Evolutionary conservation across 2,797 vertebrate species (phyloP), one percentile per base, ranked within the genome.

Genomic region (Lithobates sylvaticus): DNA sequence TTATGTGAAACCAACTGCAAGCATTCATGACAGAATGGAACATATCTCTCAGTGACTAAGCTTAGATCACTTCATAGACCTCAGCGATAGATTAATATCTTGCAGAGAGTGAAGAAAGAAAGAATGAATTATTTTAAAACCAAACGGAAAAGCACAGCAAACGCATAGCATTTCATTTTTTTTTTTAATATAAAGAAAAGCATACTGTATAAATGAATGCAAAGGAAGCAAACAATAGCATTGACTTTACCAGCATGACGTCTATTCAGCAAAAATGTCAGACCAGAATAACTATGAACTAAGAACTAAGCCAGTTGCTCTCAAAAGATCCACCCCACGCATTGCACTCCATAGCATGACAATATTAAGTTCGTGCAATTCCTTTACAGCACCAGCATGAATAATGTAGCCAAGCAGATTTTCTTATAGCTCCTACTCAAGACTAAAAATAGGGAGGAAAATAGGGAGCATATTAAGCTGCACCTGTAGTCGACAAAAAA

Each of bases 221-320:
- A 42, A 39, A 73, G 29, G 23, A 44, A 23, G 5, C 26, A 47
- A 72, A 44, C 18, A 58, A 39, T 44, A 15, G 12, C 50, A 18
- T 7, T 58, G 50, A 21, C 54, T 79, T 74, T 58, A 16, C 27
- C 69, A 85, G 76, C 42, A 65, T 72, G 84, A 47, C 26, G 84
- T 76, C 78, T 81, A 76, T 76, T 86, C 84, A 86, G 67, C 44
- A 65, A 78, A 81, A 74, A 81, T 69, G 61, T 54, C 50, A 65
- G 21, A 21, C 3, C 27, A 21, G 21, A 23, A 61, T 75, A 68
- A 80, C 64, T 50, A 75, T 21, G 26, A 61, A 71, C 77, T 75
- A 27, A 12, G 71, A 54, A 7, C 42, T n/a, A 34, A 13, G 36
- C 39, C 54, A 27, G 13, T 70, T 39, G 36, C 18, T 64, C 15